Conservation (phyloP, 2,113 vertebrate species). For the Manacus vitellinus region DNA sequence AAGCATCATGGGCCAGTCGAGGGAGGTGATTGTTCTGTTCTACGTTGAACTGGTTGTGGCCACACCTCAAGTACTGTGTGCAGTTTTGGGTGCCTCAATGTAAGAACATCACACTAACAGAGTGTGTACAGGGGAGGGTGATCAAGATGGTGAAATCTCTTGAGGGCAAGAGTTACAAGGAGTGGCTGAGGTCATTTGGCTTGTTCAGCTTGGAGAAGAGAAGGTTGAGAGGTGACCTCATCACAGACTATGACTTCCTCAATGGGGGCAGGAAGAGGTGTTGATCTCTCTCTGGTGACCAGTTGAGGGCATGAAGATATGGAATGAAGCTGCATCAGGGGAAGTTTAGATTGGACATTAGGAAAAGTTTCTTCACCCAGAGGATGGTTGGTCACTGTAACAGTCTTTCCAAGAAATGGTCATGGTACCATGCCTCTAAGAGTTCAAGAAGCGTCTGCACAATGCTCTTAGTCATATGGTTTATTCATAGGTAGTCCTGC, state of each 20-base stretch:
- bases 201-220: not conserved
- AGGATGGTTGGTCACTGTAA: not conserved
- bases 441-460: not conserved
- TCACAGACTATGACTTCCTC: not conserved
- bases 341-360: not conserved
- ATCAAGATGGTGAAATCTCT: not conserved
- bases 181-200: not conserved
- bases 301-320: not conserved
- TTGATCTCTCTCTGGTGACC: not conserved
- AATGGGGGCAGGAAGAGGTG: fast-evolving
- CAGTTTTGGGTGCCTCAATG: fast-evolving
- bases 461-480: not conserved
- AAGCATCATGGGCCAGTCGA: fast-evolving
- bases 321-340: not conserved
- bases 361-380: not conserved
- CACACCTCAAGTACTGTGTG: fast-evolving
- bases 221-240: not conserved
- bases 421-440: not conserved
- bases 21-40: not conserved
- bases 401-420: not conserved
- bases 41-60: fast-evolving
- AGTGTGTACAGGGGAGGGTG: not conserved
- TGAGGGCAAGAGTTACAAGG: not conserved
- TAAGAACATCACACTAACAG: not conserved
- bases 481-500: not conserved